Evolutionary conservation across 2,888 invertebrate genomes (phyloP).

Genomic region (Muschampia plurimacula): DNA sequence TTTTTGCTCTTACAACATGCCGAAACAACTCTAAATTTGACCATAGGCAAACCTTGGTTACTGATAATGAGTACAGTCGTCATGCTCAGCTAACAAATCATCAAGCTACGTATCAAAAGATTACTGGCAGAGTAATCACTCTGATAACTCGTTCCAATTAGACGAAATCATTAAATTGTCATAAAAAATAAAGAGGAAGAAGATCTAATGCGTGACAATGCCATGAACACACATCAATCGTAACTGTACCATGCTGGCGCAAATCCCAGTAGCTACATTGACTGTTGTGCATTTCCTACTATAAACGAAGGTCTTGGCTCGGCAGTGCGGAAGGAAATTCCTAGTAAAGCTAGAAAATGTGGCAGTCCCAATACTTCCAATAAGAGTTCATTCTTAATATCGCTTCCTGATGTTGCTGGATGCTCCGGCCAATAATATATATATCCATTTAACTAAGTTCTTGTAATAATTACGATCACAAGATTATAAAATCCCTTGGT

Average conservation of each 20-base stretch:
- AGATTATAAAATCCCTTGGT: no score
- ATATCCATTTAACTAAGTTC: no score
- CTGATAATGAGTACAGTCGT: not conserved
- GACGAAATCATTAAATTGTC: conserved; percentile 1
- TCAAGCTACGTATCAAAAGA: not conserved
- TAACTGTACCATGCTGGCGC: conserved; percentile 7
- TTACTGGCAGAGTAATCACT: not conserved
- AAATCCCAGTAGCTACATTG: conserved; percentile 5
- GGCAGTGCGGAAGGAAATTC: conserved; percentile 38
- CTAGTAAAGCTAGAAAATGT: conserved; percentile 24
- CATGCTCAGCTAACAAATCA: not conserved
- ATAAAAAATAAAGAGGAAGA: not conserved
- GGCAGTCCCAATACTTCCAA: conserved; percentile 17
- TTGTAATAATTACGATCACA: no score
- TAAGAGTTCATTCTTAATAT: not conserved
- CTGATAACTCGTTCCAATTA: not conserved
- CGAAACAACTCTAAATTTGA: no score
- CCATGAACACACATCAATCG: conserved; percentile 7
- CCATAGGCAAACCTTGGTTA: not conserved
- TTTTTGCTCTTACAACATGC: no score
- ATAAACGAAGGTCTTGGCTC: conserved; percentile 39
- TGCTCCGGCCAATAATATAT: no score
- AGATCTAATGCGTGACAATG: conserved; percentile 9
- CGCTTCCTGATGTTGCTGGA: conserved; percentile 19
- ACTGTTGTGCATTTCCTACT: conserved; percentile 23